Percentiles rank a stretch among this genome's conserved stretches.
These are phyloP conservation scores for Sinelater perroti DNA, from an alignment of 2,888 invertebrate genomes.

Conservation along the genomic window DNA sequence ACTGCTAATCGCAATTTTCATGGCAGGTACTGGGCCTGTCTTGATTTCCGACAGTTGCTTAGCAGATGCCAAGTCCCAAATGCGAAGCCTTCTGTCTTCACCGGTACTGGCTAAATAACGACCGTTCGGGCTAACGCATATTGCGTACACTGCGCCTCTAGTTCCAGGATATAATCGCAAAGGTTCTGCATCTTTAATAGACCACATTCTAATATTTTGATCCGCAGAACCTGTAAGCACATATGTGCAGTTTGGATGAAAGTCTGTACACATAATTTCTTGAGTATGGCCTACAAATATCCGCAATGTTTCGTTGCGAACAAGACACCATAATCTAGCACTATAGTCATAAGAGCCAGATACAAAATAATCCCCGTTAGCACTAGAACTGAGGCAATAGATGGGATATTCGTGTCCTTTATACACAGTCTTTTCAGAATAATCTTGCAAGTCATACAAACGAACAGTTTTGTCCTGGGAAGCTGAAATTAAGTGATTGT, in stretches of 20 bases:
- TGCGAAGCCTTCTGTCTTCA: slow-evolving; percentile 74
- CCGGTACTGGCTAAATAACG: slow-evolving; percentile 85
- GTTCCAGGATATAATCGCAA: slow-evolving; percentile 84
- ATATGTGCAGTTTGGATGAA: slow-evolving; percentile 92
- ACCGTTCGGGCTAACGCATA: slow-evolving; percentile 88
- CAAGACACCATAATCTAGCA: slow-evolving; percentile 79
- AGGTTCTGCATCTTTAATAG: slow-evolving; percentile 80
- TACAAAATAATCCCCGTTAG: slow-evolving; percentile 73
- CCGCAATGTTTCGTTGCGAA: slow-evolving; percentile 79
- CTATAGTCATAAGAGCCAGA: slow-evolving; percentile 85
- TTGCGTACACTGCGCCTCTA: slow-evolving; percentile 75
- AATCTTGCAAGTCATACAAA: slow-evolving; percentile 51
- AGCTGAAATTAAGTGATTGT: slow-evolving; percentile 51
- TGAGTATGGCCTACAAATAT: slow-evolving; percentile 88
- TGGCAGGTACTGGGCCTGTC: slow-evolving; percentile 71
- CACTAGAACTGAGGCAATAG: slow-evolving; percentile 83
- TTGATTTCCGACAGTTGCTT: slow-evolving; percentile 70
- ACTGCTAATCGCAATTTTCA: slow-evolving; percentile 69
- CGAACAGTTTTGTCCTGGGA: slow-evolving; percentile 54
- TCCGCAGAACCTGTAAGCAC: slow-evolving; percentile 92
- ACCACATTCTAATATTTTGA: slow-evolving; percentile 88
- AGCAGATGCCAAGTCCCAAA: slow-evolving; percentile 78
- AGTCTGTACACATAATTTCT: slow-evolving; percentile 87
- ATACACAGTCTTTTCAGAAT: slow-evolving; percentile 50
- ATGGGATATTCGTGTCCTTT: slow-evolving; percentile 90